A percentile compares a stretch with the other conserved stretches of the same genome.
phyloP scores from a whole-genome alignment of 1,140 invertebrate species.

The Chymomyza costata region DNA sequence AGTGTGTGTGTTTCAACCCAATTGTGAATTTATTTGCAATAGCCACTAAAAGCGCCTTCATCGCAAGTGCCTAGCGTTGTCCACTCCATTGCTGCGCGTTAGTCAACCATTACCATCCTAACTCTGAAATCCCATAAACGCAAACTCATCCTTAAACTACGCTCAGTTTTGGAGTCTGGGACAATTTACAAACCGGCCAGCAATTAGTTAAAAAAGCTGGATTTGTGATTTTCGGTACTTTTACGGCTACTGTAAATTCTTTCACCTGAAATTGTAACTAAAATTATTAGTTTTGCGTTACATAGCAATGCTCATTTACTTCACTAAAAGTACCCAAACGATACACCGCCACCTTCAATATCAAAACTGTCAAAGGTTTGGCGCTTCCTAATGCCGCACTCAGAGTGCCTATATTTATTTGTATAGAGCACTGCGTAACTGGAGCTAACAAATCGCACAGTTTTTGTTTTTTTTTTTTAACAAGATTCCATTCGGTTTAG shows the following conservation, averaged over 20 bases:
- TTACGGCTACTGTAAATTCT: slow-evolving; percentile 58
- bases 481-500: too few relatives aligned
- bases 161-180: background rate
- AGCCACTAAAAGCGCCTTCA: slow-evolving; percentile 61
- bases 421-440: too few relatives aligned
- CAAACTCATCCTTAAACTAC: background rate
- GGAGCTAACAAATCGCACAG: too few relatives aligned
- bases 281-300: slow-evolving; percentile 74
- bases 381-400: too few relatives aligned
- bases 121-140: background rate
- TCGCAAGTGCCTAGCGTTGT: slow-evolving; percentile 49
- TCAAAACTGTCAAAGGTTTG: slow-evolving; percentile 13
- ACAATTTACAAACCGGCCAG: slow-evolving; percentile 23
- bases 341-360: slow-evolving; percentile 25
- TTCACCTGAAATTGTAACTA: slow-evolving; percentile 65
- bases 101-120: background rate
- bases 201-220: slow-evolving; percentile 21
- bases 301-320: slow-evolving; percentile 75
- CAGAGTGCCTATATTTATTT: too few relatives aligned
- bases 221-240: slow-evolving; percentile 57
- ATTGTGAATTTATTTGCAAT: slow-evolving; percentile 67
- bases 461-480: too few relatives aligned
- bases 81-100: slow-evolving; percentile 2
- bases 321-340: slow-evolving; percentile 67
- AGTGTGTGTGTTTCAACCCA: slow-evolving; percentile 61